These are phyloP conservation scores for Bombycilla garrulus DNA, from an alignment of 2,113 vertebrate genomes.

Conservation along the genomic window DNA sequence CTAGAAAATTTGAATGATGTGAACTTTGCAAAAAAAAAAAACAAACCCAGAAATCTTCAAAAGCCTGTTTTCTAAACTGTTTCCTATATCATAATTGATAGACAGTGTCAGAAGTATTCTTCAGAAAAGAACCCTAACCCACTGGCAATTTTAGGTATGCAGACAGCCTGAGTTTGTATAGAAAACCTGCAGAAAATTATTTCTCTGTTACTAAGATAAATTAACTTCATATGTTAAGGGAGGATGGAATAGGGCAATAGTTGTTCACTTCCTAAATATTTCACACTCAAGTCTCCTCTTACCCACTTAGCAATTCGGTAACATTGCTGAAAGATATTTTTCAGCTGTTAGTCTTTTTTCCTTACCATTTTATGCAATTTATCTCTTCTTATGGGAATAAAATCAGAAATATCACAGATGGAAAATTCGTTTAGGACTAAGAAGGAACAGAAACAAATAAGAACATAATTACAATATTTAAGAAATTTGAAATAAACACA, in stretches of 20 bases:
- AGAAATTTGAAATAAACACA: background rate
- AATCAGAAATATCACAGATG: background rate
- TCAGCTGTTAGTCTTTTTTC: background rate
- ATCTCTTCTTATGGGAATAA: background rate
- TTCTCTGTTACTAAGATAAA: background rate
- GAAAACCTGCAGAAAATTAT: background rate
- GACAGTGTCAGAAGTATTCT: background rate
- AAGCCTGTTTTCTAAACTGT: background rate
- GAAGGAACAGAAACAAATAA: background rate
- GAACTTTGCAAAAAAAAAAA: background rate
- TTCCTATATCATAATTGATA: background rate
- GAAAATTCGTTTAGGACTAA: background rate
- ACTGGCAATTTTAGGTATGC: background rate
- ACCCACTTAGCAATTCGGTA: background rate
- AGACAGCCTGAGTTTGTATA: background rate
- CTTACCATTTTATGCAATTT: background rate
- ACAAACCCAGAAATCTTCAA: background rate
- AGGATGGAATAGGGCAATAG: background rate
- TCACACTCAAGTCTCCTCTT: background rate
- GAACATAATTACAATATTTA: background rate
- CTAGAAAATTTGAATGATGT: background rate
- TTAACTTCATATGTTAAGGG: background rate
- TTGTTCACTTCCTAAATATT: background rate
- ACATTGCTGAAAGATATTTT: background rate
- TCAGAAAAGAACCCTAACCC: accelerated